Percentiles rank a stretch among this genome's conserved stretches.
Conservation (phyloP, 64 coral and sea anemone species). For the Orbicella faveolata region DNA sequence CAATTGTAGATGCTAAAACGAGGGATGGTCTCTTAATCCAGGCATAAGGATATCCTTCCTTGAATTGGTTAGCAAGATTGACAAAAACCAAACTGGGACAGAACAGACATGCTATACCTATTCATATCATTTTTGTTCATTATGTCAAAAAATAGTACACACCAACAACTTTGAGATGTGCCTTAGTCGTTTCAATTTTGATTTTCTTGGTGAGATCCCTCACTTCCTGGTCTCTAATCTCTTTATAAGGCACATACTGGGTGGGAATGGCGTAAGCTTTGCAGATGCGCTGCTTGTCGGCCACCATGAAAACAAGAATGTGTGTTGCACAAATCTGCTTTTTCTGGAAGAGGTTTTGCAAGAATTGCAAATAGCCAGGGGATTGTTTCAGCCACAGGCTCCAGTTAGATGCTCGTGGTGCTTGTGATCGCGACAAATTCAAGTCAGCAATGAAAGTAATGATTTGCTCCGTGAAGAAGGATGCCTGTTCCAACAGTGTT, state of each 20-base stretch:
- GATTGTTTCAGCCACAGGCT: slow-evolving; percentile 33
- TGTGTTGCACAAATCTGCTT: slow-evolving; percentile 36
- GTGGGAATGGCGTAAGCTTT: slow-evolving; percentile 29
- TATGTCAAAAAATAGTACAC: no score
- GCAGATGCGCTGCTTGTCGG: neutral
- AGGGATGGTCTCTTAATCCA: no score
- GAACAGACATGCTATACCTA: no score
- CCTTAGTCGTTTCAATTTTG: no score
- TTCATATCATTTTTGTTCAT: no score
- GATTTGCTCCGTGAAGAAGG: neutral
- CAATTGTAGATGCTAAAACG: no score
- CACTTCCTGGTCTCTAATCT: no score
- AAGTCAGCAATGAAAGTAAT: neutral
- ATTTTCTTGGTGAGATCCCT: no score
- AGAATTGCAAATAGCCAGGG: neutral
- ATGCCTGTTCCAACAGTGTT: slow-evolving; percentile 46
- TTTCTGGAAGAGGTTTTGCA: slow-evolving; percentile 55
- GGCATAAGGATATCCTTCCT: no score
- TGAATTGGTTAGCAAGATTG: no score
- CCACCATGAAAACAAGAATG: slow-evolving; percentile 35
- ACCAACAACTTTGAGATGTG: no score
- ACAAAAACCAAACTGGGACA: no score
- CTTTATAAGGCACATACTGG: slow-evolving; percentile 8
- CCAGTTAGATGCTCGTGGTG: neutral
- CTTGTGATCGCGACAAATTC: neutral